phyloP scores from a whole-genome alignment of 2,797 vertebrate genomes.

The Petrocephalus schoutedeni region DNA sequence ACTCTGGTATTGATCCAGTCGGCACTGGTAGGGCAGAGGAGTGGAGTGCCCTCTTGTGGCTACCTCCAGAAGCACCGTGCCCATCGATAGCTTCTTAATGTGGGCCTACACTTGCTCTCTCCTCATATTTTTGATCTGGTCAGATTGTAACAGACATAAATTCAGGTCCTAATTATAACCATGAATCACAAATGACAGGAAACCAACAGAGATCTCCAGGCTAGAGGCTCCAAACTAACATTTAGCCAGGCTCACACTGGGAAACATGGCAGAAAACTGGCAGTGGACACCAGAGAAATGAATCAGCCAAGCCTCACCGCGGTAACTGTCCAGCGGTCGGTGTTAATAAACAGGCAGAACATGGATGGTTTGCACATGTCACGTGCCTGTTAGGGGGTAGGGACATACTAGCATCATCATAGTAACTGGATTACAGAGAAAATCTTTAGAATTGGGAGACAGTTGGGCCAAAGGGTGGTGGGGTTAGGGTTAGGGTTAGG shows the following conservation, averaged over 20 bases:
- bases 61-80: not conserved
- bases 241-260: not conserved
- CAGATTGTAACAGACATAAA: not conserved
- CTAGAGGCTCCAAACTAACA: not conserved
- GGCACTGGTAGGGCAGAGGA: not conserved
- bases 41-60: constrained; percentile 23
- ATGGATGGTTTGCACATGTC: constrained; percentile 35
- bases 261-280: not conserved
- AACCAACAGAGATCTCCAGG: not conserved
- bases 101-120: not conserved
- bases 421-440: constrained; percentile 25
- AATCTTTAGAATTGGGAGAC: constrained; percentile 18
- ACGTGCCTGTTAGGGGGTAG: constrained; percentile 16
- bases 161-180: not conserved
- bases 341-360: constrained; percentile 32
- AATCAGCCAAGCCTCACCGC: constrained; percentile 6
- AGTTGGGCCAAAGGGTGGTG: not conserved
- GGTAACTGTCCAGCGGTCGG: constrained; percentile 37
- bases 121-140: not conserved
- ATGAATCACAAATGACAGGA: not conserved
- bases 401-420: constrained; percentile 13
- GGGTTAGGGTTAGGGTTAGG: no score
- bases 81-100: not conserved
- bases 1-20: constrained; percentile 5
- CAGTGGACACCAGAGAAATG: not conserved